phyloP scores from a whole-genome alignment of 2,113 vertebrate species.

The Hippocampus guttulatus region DNA sequence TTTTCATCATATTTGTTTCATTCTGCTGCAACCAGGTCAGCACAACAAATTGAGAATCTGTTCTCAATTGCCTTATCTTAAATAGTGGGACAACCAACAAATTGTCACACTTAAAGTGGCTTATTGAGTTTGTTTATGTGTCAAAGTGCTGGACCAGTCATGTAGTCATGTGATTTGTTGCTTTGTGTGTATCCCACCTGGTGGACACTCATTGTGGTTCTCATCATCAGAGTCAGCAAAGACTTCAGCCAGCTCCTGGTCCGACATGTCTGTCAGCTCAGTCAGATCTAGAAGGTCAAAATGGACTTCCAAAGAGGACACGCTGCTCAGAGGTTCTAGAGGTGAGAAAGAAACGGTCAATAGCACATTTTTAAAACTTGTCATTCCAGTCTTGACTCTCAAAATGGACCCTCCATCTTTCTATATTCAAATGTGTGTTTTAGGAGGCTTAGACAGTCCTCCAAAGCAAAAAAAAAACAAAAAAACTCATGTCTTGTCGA shows the following conservation, averaged over 20 bases:
- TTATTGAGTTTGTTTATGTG: not conserved
- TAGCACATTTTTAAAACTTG: not conserved
- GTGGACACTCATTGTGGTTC: constrained; percentile 77
- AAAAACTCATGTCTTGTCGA: not conserved
- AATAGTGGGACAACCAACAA: not conserved
- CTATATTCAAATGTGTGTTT: not conserved
- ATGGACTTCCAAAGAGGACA: constrained; percentile 96
- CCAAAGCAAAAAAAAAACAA: not conserved
- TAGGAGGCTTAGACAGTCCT: not conserved
- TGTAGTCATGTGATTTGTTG: not conserved
- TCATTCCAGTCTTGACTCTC: not conserved
- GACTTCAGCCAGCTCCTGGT: constrained; percentile 94
- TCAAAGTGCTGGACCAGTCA: not conserved
- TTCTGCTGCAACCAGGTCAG: too few relatives aligned
- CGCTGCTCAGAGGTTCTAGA: constrained; percentile 92
- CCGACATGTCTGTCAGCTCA: constrained; percentile 94
- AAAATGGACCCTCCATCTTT: not conserved
- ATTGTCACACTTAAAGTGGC: not conserved
- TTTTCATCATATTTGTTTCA: not conserved
- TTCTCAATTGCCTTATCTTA: too few relatives aligned
- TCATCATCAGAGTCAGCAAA: constrained; percentile 95
- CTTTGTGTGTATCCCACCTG: constrained; percentile 71
- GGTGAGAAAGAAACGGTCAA: constrained; percentile 9
- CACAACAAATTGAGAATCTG: too few relatives aligned
- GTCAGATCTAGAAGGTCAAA: constrained; percentile 97